phyloP scores from a whole-genome alignment of 2,888 invertebrate genomes.

The Heliconius sara region DNA sequence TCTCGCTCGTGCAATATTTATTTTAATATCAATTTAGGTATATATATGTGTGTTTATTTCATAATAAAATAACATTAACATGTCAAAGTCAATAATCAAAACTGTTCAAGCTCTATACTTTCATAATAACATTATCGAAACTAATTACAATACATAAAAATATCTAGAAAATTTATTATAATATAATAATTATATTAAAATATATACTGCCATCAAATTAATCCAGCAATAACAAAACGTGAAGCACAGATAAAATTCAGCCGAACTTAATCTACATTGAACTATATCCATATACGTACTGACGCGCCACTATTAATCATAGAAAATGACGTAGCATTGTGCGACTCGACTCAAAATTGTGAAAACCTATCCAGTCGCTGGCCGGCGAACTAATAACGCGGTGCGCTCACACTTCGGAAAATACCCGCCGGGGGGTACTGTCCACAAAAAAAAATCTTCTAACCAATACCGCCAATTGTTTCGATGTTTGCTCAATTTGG shows the following conservation, averaged over 20 bases:
- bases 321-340: slow-evolving; percentile 80
- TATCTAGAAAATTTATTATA: neutral
- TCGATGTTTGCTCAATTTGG: slow-evolving; percentile 43
- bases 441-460: slow-evolving; percentile 54
- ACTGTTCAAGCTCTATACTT: neutral
- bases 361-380: slow-evolving; percentile 78
- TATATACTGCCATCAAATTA: neutral
- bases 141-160: neutral
- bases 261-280: slow-evolving; percentile 47
- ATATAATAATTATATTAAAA: neutral
- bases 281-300: slow-evolving; percentile 49
- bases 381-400: slow-evolving; percentile 76
- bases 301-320: slow-evolving; percentile 79
- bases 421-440: slow-evolving; percentile 72
- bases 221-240: slow-evolving; percentile 19
- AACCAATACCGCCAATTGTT: slow-evolving; percentile 40
- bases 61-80: neutral
- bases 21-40: neutral
- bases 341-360: slow-evolving; percentile 79
- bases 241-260: slow-evolving; percentile 43
- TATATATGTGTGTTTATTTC: neutral
- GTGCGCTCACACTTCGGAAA: slow-evolving; percentile 74
- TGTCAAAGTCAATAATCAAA: neutral
- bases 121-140: neutral
- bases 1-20: neutral